Conservation (phyloP, 2,888 invertebrate genomes). For the Drosophila parthenogenetica region DNA sequence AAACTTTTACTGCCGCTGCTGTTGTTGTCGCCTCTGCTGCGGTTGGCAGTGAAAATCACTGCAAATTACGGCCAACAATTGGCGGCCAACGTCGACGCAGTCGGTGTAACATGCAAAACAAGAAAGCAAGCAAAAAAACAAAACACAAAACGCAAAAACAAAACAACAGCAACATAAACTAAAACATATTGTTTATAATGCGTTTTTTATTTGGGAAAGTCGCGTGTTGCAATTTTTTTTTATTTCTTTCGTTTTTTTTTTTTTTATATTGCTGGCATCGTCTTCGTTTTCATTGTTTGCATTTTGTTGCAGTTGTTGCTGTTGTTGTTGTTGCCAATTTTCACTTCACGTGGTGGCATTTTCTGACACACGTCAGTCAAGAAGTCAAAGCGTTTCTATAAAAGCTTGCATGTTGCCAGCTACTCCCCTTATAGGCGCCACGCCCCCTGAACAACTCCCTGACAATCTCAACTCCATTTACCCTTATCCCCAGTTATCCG, state of each 20-base stretch:
- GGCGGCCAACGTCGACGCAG: conserved; percentile 40
- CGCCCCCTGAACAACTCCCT: not conserved
- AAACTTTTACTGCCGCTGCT: conserved; percentile 69
- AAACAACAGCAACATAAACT: conserved; percentile 36
- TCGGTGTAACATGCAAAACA: conserved; percentile 75
- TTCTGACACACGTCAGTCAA: conserved; percentile 79
- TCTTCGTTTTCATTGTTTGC: conserved; percentile 49
- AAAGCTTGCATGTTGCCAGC: conserved; percentile 47
- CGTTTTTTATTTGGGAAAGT: conserved; percentile 79
- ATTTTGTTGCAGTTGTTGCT: conserved; percentile 26
- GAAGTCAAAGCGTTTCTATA: conserved; percentile 55
- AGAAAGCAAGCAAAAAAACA: conserved; percentile 62
- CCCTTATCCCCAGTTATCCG: conserved; percentile 15
- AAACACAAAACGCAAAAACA: conserved; percentile 38
- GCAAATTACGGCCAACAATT: conserved; percentile 69
- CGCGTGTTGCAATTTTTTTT: conserved; percentile 71
- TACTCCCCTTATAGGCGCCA: conserved; percentile 1
- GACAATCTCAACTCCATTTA: conserved; percentile 4
- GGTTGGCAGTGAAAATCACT: conserved; percentile 75
- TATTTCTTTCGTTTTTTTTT: conserved; percentile 26
- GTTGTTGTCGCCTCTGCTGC: conserved; percentile 50
- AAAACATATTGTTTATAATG: conserved; percentile 75
- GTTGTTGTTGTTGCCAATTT: conserved; percentile 68
- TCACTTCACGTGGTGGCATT: conserved; percentile 78
- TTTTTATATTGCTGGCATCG: conserved; percentile 51